A percentile compares a stretch with the other conserved stretches of the same genome.
Evolutionary conservation across 1,140 invertebrate genomes (phyloP).

Genomic region (Chironomus striatipennis): DNA sequence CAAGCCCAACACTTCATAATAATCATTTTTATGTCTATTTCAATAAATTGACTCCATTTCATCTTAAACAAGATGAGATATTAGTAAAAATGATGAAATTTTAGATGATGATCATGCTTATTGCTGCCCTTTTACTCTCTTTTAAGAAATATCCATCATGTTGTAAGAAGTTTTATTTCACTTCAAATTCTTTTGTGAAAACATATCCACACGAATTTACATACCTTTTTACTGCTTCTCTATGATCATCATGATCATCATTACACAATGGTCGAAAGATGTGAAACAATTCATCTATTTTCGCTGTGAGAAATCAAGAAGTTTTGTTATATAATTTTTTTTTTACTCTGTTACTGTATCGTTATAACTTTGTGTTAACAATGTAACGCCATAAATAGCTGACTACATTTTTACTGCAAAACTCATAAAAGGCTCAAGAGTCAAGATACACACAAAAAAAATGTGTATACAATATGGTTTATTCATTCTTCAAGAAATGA

Average conservation of each 20-base stretch:
- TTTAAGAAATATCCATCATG: no score
- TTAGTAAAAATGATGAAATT: no score
- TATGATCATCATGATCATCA: constrained; percentile 2
- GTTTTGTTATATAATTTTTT: not conserved
- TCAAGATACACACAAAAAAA: not conserved
- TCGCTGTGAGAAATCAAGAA: constrained; percentile 12
- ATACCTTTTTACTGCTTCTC: not conserved
- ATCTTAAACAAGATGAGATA: no score
- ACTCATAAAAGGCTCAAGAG: not conserved
- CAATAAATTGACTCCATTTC: not conserved
- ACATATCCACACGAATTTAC: not conserved
- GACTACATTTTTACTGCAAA: not conserved
- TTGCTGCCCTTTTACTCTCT: no score
- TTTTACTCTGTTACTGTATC: not conserved
- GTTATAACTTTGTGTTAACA: constrained; percentile 7
- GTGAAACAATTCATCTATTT: constrained; percentile 14
- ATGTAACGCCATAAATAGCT: constrained; percentile 1
- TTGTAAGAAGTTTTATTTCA: not conserved
- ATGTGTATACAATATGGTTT: not conserved
- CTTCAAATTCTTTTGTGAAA: not conserved
- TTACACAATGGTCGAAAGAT: constrained; percentile 7
- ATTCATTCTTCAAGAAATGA: not conserved
- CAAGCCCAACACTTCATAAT: not conserved
- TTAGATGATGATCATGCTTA: no score
- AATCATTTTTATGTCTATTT: not conserved